Conservation (phyloP, 2,113 vertebrate genomes). For the Choloepus hoffmanni region DNA sequence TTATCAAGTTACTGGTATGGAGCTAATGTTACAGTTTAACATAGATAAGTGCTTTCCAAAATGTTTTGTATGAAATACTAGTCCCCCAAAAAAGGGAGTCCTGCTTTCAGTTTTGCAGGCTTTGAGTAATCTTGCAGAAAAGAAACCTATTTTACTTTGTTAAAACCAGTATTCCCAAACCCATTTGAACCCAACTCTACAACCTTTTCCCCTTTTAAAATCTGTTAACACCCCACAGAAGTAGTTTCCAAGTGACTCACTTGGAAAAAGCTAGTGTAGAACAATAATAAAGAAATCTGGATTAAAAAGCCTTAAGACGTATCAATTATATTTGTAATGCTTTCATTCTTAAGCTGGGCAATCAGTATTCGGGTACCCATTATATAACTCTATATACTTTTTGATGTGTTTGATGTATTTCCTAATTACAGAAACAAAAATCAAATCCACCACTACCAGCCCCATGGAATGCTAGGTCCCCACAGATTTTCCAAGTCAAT, state of each 20-base stretch:
- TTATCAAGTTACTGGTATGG: not conserved
- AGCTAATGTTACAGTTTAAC: not conserved
- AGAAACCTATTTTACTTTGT: conserved; percentile 3
- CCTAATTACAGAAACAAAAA: not conserved
- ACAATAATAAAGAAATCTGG: conserved; percentile 32
- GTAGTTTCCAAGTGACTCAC: not conserved
- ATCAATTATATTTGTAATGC: not conserved
- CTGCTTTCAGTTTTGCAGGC: not conserved
- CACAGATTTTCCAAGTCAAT: not conserved
- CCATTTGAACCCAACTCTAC: not conserved
- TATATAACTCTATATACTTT: not conserved
- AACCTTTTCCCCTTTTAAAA: not conserved
- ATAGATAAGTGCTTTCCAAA: not conserved
- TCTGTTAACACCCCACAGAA: not conserved
- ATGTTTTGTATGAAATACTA: not conserved
- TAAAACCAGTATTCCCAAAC: conserved; percentile 33
- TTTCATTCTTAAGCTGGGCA: not conserved
- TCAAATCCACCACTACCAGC: not conserved
- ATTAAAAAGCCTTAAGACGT: not conserved
- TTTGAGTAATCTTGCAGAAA: conserved; percentile 17
- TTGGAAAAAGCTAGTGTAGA: not conserved
- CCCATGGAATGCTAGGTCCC: not conserved
- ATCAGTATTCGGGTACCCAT: not conserved
- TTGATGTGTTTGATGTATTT: not conserved
- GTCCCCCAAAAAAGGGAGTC: not conserved